Conservation (phyloP, 1,140 invertebrate species). For the Platorchestia sp. region DNA sequence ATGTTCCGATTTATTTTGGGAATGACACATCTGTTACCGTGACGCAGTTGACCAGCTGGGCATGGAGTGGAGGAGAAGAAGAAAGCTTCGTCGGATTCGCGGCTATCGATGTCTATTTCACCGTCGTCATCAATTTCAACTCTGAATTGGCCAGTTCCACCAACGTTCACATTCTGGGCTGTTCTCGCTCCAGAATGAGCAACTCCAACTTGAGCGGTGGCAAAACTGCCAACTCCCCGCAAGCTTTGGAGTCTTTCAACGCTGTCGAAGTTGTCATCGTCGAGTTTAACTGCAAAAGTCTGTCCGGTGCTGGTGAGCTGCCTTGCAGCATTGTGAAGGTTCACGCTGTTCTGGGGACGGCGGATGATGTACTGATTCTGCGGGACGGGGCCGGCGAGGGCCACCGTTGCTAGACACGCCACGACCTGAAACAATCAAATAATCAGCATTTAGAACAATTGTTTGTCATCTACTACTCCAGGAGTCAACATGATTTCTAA, state of each 20-base stretch:
- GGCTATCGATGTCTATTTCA: background rate
- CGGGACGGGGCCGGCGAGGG: conserved; percentile 20
- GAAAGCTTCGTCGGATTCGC: conserved; percentile 13
- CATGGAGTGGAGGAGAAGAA: background rate
- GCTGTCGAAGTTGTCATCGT: conserved; percentile 43
- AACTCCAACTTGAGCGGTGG: conserved; percentile 16
- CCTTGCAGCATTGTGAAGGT: background rate
- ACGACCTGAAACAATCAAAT: background rate
- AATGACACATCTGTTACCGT: conserved; percentile 36
- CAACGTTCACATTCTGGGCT: conserved; percentile 25
- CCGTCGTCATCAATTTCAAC: conserved; percentile 4
- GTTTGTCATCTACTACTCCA: no score
- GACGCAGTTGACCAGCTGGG: conserved; percentile 38
- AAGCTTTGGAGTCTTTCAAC: background rate
- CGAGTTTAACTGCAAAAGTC: background rate
- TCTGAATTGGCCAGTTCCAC: conserved; percentile 11
- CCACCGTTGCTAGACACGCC: background rate
- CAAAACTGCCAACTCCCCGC: conserved; percentile 32
- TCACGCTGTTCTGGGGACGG: conserved; percentile 28
- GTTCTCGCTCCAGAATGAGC: background rate
- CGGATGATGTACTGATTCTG: conserved; percentile 42
- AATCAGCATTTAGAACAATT: background rate
- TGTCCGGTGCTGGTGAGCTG: background rate
- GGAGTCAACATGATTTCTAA: background rate
- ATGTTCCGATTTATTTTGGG: conserved; percentile 35